phyloP scores from a whole-genome alignment of 2,113 vertebrate genomes.

The Coreoperca whiteheadi region DNA sequence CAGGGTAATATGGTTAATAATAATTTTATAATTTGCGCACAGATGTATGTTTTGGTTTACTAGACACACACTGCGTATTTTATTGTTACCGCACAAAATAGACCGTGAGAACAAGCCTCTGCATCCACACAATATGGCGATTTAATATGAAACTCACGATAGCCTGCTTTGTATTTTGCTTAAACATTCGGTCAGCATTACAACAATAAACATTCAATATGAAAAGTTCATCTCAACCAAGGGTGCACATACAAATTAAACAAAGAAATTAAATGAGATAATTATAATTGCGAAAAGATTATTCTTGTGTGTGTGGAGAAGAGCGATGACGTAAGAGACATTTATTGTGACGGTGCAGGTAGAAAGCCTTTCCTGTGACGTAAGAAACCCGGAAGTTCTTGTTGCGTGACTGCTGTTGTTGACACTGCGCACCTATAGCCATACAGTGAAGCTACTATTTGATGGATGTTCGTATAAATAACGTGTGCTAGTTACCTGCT shows the following conservation, averaged over 20 bases:
- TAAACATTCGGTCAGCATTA: neutral
- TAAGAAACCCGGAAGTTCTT: slow-evolving; percentile 59
- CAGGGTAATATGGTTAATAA: neutral
- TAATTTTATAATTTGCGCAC: neutral
- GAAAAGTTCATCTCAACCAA: neutral
- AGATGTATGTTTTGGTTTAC: neutral
- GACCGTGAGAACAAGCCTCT: too few species aligned
- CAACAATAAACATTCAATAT: neutral
- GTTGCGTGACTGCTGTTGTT: slow-evolving; percentile 57
- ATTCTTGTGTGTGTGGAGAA: neutral
- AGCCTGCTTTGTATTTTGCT: neutral
- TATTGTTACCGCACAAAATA: neutral
- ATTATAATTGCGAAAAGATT: too few species aligned
- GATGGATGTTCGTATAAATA: neutral
- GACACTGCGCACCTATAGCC: slow-evolving; percentile 29
- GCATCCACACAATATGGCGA: too few species aligned
- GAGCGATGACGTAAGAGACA: neutral
- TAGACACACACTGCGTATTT: neutral
- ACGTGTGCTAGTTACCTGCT: accelerated
- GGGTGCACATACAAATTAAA: too few species aligned
- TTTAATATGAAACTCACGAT: neutral
- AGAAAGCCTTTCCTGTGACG: slow-evolving; percentile 45
- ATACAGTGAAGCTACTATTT: neutral
- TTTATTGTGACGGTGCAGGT: neutral
- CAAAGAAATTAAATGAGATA: neutral